These are phyloP conservation scores for Daktulosphaira vitifoliae DNA, from an alignment of 1,140 invertebrate genomes.

Conservation along the genomic window DNA sequence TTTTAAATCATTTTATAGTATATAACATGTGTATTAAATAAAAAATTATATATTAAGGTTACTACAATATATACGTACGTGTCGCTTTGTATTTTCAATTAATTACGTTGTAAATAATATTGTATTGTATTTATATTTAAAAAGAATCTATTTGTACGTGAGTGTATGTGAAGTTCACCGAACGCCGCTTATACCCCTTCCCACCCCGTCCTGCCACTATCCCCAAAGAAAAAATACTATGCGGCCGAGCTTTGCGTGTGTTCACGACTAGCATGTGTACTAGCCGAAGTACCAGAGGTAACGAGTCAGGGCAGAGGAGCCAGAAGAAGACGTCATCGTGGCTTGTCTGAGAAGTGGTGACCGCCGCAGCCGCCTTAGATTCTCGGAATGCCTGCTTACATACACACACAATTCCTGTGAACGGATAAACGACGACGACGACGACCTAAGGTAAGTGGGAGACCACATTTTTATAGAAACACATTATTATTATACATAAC, in stretches of 20 bases:
- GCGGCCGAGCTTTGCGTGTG: not conserved
- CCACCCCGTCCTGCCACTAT: not conserved
- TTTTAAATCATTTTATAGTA: too few species aligned
- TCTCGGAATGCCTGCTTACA: slow-evolving; percentile 12
- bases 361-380: not conserved
- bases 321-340: slow-evolving; percentile 24
- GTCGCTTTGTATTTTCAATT: too few species aligned
- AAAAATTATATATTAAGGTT: too few species aligned
- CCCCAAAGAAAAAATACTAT: not conserved
- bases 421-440: not conserved
- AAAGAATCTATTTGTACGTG: too few species aligned
- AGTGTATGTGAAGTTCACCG: too few species aligned
- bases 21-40: too few species aligned
- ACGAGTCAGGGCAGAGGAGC: too few species aligned
- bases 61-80: too few species aligned
- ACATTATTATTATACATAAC: not conserved
- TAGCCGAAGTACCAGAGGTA: too few species aligned
- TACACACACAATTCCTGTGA: not conserved
- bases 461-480: slow-evolving; percentile 10
- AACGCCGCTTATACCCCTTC: too few species aligned
- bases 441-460: slow-evolving; percentile 6
- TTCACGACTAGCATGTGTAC: not conserved
- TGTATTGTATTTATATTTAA: too few species aligned
- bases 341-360: not conserved
- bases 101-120: too few species aligned